phyloP scores from a whole-genome alignment of 2,888 invertebrate species.

The Microctonus aethiopoides region DNA sequence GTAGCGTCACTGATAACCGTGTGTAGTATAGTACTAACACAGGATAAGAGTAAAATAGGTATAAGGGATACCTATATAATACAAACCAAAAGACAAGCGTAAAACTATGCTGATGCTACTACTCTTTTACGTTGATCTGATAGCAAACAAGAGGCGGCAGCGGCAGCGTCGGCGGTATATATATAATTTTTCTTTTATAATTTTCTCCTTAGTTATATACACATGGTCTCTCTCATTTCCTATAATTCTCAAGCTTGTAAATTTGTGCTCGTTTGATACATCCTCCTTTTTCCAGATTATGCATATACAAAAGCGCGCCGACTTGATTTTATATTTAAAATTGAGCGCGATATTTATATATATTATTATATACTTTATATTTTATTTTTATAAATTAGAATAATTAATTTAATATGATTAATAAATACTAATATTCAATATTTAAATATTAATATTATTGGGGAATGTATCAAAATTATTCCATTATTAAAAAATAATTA shows the following conservation, averaged over 20 bases:
- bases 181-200: constrained; percentile 20
- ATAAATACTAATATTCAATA: too few species aligned
- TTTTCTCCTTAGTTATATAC: too few species aligned
- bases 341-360: too few species aligned
- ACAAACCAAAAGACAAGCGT: constrained; percentile 8
- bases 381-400: too few species aligned
- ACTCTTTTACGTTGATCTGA: constrained; percentile 50
- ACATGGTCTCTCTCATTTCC: constrained; percentile 26
- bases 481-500: too few species aligned
- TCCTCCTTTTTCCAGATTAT: neutral
- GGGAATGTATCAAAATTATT: too few species aligned
- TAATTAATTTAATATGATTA: too few species aligned
- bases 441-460: too few species aligned
- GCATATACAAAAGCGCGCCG: constrained; percentile 58
- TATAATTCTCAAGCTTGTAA: constrained; percentile 51
- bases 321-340: constrained; percentile 4
- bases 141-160: constrained; percentile 41
- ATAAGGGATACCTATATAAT: neutral
- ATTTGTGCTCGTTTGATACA: constrained; percentile 52
- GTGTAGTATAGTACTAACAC: neutral
- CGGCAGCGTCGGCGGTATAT: neutral
- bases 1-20: constrained; percentile 65
- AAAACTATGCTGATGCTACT: constrained; percentile 32
- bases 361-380: too few species aligned
- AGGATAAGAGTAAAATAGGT: neutral